Base-by-base conservation (phyloP, 1,140 invertebrate genomes). In the Ceratina japonica region DNA sequence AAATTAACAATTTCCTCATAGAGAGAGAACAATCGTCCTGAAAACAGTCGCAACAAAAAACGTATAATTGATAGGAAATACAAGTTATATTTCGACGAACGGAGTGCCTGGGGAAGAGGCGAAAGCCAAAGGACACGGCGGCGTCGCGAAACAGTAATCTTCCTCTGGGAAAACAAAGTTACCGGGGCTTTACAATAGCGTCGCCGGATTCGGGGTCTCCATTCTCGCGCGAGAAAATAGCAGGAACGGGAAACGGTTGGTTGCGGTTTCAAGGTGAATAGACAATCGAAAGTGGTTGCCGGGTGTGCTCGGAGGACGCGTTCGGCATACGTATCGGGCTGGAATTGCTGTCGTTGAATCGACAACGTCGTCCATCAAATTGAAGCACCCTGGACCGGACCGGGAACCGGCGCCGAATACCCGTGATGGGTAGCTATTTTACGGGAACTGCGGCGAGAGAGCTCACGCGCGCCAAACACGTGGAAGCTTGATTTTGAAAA, bases 181-280 rank as follows among this genome's bases (percentile, higher is more conserved):
- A 18, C 15, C 27, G 27, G n/a, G 13, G 16, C 20, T 44, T 59
- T 16, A 44, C 7, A 59, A 12, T 24, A 16, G 24, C 7, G 27
- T 10, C 1, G 15, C 10, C 13, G 54, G 44, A 49, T 59, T 65
- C 52, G 73, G 7, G 73, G 74, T 31, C 4, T 31, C 27, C 4
- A 4, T 31, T 61, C 4, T 31, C 54, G 54, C 22, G 7, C 44
- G 75, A 24, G 52, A 70, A 56, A 56, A 70, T 56, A 71, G 31
- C 51, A 51, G 72, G 27, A 80, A 80, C n/a, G 58, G 18, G 24
- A 51, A 24, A n/a, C n/a, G n/a, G n/a, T n/a, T 37, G 72, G 27
- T 37, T 51, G 61, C 24, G 61, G 79, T 84, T 83, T 68, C 70
- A 80, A 79, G 82, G 80, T 56, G 82, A 69, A 68, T 68, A 58